Conservation (phyloP, 2,888 invertebrate genomes). For the Cosmorhoe ocellata region DNA sequence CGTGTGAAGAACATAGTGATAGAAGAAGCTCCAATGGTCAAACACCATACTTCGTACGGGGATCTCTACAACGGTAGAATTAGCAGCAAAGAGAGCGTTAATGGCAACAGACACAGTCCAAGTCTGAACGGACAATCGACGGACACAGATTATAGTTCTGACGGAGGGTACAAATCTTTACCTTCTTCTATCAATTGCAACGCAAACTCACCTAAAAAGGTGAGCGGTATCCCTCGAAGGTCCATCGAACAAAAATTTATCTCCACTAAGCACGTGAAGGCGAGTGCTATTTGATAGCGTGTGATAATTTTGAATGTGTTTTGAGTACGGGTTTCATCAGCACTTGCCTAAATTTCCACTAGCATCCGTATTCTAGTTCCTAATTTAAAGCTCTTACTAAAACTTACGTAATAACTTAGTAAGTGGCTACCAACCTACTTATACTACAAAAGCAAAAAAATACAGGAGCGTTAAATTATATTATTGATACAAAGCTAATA, state of each 20-base stretch:
- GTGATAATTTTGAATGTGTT: slow-evolving; percentile 40
- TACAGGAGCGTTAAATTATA: too few relatives aligned
- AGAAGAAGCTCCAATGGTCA: slow-evolving; percentile 62
- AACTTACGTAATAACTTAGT: too few relatives aligned
- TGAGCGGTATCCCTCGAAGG: slow-evolving; percentile 76
- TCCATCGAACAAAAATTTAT: slow-evolving; percentile 75
- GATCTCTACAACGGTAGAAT: slow-evolving; percentile 73
- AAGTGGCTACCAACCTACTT: too few relatives aligned
- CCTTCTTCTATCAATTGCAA: slow-evolving; percentile 76
- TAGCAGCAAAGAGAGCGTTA: slow-evolving; percentile 71
- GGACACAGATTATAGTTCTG: slow-evolving; percentile 78
- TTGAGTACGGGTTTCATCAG: slow-evolving; percentile 9
- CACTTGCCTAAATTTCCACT: slow-evolving; percentile 5
- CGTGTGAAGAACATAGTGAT: slow-evolving; percentile 56
- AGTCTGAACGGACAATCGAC: slow-evolving; percentile 73
- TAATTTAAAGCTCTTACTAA: too few relatives aligned
- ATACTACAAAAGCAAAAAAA: too few relatives aligned
- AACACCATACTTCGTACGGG: slow-evolving; percentile 76
- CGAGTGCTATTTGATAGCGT: slow-evolving; percentile 64
- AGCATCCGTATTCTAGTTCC: slow-evolving; percentile 1
- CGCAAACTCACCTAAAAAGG: slow-evolving; percentile 64
- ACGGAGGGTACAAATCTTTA: slow-evolving; percentile 79
- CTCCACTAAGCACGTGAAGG: slow-evolving; percentile 70
- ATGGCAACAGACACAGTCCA: slow-evolving; percentile 69
- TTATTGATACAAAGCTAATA: too few relatives aligned